phyloP scores from a whole-genome alignment of 2,797 vertebrate species.

The Vespertilio murinus region DNA sequence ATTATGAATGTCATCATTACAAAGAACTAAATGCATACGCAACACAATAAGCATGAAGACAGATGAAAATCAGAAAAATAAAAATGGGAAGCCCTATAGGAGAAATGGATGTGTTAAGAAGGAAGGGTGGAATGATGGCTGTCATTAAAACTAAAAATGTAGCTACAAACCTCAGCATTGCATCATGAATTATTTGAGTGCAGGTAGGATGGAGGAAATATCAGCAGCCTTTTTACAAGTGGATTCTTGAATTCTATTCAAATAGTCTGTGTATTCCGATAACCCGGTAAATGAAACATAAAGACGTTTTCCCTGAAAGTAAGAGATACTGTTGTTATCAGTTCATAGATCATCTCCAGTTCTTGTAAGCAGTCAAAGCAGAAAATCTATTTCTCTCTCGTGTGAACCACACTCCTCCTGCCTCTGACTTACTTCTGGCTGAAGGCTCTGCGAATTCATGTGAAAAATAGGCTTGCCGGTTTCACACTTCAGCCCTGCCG shows the following conservation, averaged over 20 bases:
- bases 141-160: background rate
- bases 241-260: background rate
- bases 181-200: background rate
- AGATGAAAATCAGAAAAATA: background rate
- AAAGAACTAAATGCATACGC: background rate
- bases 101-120: background rate
- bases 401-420: slow-evolving; percentile 85
- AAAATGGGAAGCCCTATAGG: background rate
- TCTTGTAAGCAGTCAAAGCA: slow-evolving; percentile 79
- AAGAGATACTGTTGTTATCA: slow-evolving; percentile 81
- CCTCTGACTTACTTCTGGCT: slow-evolving; percentile 82
- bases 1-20: background rate
- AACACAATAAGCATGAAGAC: background rate
- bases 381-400: slow-evolving; percentile 87
- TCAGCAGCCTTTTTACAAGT: background rate
- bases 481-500: slow-evolving; percentile 66
- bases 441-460: slow-evolving; percentile 83
- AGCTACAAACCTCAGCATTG: background rate
- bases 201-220: background rate
- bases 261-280: slow-evolving; percentile 1
- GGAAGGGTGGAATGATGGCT: background rate
- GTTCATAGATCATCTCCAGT: slow-evolving; percentile 85
- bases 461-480: slow-evolving; percentile 83
- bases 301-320: slow-evolving; percentile 80
- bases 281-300: slow-evolving; percentile 44